Evolutionary conservation across 2,797 vertebrate species (phyloP).

Genomic region (Mormyrops attenuatus): DNA sequence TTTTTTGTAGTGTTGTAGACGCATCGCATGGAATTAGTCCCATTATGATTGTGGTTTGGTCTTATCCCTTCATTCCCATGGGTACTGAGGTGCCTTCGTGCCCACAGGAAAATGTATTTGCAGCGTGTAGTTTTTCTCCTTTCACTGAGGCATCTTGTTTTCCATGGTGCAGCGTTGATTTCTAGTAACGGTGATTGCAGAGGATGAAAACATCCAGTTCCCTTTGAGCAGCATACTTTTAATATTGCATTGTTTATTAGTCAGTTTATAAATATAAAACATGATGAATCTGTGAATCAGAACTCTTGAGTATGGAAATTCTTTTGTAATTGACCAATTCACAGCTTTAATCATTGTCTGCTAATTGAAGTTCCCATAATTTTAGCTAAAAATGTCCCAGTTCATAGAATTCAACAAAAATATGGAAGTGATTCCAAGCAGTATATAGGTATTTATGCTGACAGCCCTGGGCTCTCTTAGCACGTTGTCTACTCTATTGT

Average conservation of each 20-base stretch:
- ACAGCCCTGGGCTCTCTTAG: not conserved
- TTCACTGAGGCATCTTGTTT: not conserved
- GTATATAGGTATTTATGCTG: not conserved
- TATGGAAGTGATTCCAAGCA: not conserved
- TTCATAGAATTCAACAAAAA: not conserved
- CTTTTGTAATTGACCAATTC: not conserved
- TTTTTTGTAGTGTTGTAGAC: not conserved
- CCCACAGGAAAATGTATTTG: not conserved
- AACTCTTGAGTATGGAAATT: not conserved
- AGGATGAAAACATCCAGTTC: not conserved
- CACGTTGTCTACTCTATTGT: not conserved
- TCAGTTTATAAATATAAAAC: not conserved
- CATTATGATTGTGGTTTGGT: not conserved
- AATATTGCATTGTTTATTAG: not conserved
- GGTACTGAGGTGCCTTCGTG: not conserved
- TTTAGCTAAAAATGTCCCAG: not conserved
- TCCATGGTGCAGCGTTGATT: not conserved
- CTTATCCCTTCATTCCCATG: not conserved
- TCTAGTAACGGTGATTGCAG: not conserved
- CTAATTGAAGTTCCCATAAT: not conserved
- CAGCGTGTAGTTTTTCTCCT: not conserved
- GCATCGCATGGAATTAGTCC: not conserved
- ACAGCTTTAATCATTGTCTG: not conserved
- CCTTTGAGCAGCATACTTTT: not conserved
- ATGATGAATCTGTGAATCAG: not conserved